Percentiles rank a stretch among this genome's conserved stretches.
Evolutionary conservation across 2,888 invertebrate genomes (phyloP).

Genomic region (Diarsia mendica): DNA sequence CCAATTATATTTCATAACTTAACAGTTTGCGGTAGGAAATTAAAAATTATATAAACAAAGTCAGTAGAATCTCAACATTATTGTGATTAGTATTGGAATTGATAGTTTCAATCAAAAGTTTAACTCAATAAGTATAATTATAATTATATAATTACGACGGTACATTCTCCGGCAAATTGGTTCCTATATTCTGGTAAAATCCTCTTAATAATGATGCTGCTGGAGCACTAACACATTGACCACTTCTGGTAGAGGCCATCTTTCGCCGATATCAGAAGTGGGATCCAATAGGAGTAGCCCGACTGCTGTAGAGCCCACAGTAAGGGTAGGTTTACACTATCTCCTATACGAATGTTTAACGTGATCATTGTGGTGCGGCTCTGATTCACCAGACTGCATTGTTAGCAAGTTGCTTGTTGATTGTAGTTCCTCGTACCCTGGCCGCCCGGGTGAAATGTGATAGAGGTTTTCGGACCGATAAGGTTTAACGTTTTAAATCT

Average conservation of each 20-base stretch:
- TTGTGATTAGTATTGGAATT: background rate
- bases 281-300: background rate
- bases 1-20: no score
- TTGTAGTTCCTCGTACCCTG: background rate
- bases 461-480: no score
- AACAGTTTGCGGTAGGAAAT: no score
- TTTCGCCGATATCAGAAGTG: background rate
- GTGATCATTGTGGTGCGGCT: background rate
- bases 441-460: background rate
- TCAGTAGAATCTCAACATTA: background rate
- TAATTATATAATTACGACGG: background rate
- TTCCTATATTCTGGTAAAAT: background rate
- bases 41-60: no score
- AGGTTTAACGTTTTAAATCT: no score
- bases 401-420: background rate
- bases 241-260: background rate
- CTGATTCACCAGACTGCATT: background rate
- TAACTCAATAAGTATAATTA: background rate
- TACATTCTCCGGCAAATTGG: background rate
- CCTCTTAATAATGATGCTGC: background rate
- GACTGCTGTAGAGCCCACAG: background rate
- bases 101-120: background rate
- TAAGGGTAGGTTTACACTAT: background rate
- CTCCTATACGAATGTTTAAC: no score
- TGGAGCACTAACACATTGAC: background rate